Base-by-base conservation (phyloP, 1,140 invertebrate species). In the Hyles euphorbiae region DNA sequence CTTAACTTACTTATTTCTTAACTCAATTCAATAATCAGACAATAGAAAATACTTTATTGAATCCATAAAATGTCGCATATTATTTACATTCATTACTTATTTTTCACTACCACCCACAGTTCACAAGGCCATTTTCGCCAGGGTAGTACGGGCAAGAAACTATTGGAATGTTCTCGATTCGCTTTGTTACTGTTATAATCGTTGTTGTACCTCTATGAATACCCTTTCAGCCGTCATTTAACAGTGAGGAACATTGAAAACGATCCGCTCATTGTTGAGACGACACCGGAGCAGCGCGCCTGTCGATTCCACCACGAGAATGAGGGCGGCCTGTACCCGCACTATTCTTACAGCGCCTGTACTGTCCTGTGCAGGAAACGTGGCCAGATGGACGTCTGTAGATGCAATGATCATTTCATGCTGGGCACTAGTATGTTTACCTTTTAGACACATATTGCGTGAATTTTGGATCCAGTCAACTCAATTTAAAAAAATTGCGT, bases 311-410 rank as follows among this genome's bases (percentile, higher is more conserved):
- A 90, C 11, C 81, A 91, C 36, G 93, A 94, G 79, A 92, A 92
- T 58, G 81, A 90, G 49, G 80, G 91, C 34, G 87, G 92, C 10
- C 89, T 93, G 2, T 93, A 93, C 75, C 87, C 85, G 0, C 89
- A 90, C 57, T 94, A 94, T 66, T 93, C 92, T 44, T 93, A 93
- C 68, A 93, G 92, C 63, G 92, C 93, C 1, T 94, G 93, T 65
- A 91, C 91, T 0, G 91, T 93, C 2, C 89, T 91, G 40, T 94
- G 93, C 53, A 82, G 93, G 12, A 92, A 92, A 68, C 78, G 87
- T 56, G 89, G 90, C 0, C 92, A 94, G 69, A 67, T 91, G 22
- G 68, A 88, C 7, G 58, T 88, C 0, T 94, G 93, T 67, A 90
- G 91, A 52, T 94, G 93, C 74, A 92, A 91, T 36, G 92, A 93